Conservation (phyloP, 1,140 invertebrate genomes). For the Drosophila triauraria region DNA sequence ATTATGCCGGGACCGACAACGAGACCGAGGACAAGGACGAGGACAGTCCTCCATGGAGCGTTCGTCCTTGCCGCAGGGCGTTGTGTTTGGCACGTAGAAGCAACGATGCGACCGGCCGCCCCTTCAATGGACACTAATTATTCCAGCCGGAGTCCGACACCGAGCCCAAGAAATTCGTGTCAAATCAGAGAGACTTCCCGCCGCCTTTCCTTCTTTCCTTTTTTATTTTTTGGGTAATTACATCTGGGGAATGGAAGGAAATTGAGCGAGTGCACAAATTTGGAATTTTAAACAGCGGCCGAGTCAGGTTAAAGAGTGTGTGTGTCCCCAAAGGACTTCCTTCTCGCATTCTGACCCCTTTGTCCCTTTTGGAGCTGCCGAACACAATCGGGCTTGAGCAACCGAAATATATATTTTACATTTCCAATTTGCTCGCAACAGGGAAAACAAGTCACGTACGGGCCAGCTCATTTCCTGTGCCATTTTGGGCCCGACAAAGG, state of each 20-base stretch:
- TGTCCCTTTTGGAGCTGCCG: constrained; percentile 17
- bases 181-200: constrained; percentile 57
- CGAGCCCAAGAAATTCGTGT: constrained; percentile 63
- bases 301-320: constrained; percentile 45
- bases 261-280: constrained; percentile 84
- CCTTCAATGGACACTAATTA: constrained; percentile 78
- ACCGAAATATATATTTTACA: constrained; percentile 36
- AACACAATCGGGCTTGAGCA: constrained; percentile 30
- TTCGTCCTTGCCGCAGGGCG: constrained; percentile 77
- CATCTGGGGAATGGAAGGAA: constrained; percentile 78
- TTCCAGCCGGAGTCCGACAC: constrained; percentile 56
- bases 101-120: constrained; percentile 24
- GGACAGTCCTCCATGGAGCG: constrained; percentile 27
- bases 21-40: constrained; percentile 12
- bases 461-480: constrained; percentile 77
- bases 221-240: constrained; percentile 68
- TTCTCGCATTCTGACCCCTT: constrained; percentile 10
- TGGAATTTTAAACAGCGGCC: constrained; percentile 76
- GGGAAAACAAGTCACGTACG: constrained; percentile 77
- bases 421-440: constrained; percentile 27
- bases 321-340: constrained; percentile 11
- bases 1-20: constrained; percentile 58
- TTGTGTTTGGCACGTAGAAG: constrained; percentile 67
- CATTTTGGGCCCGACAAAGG: constrained; percentile 71
- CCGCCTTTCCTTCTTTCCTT: background rate